These are phyloP conservation scores for Acipenser transmontanus DNA, from an alignment of 2,797 vertebrate species.

Conservation along the genomic window DNA sequence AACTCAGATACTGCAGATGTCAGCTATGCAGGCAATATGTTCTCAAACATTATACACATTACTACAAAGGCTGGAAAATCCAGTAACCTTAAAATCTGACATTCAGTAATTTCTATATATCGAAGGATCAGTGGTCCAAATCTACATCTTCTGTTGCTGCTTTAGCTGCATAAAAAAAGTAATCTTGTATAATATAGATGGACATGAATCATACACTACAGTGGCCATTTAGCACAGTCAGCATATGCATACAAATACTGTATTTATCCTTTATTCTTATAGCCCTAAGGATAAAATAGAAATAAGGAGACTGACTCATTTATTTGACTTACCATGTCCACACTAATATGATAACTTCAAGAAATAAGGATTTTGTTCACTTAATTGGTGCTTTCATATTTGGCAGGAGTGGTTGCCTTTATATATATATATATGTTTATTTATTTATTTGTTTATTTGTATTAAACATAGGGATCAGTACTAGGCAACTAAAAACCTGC, in stretches of 20 bases:
- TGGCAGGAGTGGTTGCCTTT: too few relatives aligned
- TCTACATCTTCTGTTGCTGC: too few relatives aligned
- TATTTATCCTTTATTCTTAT: background rate
- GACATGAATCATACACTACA: background rate
- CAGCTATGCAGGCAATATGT: slow-evolving; percentile 31
- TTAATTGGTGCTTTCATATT: too few relatives aligned
- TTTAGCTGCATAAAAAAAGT: too few relatives aligned
- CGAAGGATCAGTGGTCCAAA: too few relatives aligned
- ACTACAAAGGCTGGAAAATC: slow-evolving; percentile 29
- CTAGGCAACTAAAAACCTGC: too few relatives aligned
- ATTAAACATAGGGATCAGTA: too few relatives aligned
- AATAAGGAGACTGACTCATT: background rate
- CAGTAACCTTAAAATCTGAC: slow-evolving; percentile 38
- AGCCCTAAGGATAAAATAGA: background rate
- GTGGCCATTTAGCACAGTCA: background rate
- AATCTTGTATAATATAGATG: too few relatives aligned
- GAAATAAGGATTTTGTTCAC: background rate
- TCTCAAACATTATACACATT: slow-evolving; percentile 37
- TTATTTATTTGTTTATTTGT: too few relatives aligned
- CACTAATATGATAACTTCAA: background rate
- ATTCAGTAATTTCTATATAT: too few relatives aligned
- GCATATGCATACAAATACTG: background rate
- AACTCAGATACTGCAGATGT: slow-evolving; percentile 31
- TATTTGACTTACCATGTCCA: background rate
- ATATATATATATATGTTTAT: too few relatives aligned